Conservation (phyloP, 2,888 invertebrate genomes). For the Cataglyphis livida region DNA sequence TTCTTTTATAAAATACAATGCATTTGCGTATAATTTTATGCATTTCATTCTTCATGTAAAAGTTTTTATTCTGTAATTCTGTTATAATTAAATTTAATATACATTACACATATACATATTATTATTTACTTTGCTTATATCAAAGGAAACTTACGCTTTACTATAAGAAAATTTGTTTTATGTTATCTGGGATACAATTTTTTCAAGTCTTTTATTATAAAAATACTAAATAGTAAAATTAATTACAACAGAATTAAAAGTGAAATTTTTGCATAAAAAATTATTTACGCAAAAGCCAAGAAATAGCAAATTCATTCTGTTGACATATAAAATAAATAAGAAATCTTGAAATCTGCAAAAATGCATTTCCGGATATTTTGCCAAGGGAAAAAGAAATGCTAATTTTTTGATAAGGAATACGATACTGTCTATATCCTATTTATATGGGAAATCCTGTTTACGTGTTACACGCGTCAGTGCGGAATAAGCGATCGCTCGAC, state of each 20-base stretch:
- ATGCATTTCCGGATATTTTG: neutral
- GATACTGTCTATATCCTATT: conserved; percentile 4
- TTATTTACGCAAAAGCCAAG: neutral
- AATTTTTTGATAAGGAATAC: neutral
- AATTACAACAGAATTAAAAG: neutral
- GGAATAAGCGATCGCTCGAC: conserved; percentile 35
- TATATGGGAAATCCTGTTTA: conserved; percentile 3
- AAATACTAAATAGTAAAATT: too few relatives aligned
- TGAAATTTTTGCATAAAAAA: neutral
- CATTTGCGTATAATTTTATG: neutral
- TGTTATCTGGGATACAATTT: neutral
- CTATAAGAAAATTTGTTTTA: neutral
- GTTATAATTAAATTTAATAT: neutral
- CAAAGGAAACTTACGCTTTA: neutral
- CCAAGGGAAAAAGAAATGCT: neutral
- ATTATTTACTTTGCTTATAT: neutral
- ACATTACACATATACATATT: neutral
- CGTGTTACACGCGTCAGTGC: conserved; percentile 36
- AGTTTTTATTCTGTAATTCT: neutral
- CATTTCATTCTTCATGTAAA: neutral
- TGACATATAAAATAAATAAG: neutral
- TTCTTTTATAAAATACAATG: neutral
- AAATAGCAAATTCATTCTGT: neutral
- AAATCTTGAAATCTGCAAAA: neutral
- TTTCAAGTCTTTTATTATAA: neutral